Evolutionary conservation across 2,888 invertebrate genomes (phyloP).

Genomic region (Trichogramma evanescens): DNA sequence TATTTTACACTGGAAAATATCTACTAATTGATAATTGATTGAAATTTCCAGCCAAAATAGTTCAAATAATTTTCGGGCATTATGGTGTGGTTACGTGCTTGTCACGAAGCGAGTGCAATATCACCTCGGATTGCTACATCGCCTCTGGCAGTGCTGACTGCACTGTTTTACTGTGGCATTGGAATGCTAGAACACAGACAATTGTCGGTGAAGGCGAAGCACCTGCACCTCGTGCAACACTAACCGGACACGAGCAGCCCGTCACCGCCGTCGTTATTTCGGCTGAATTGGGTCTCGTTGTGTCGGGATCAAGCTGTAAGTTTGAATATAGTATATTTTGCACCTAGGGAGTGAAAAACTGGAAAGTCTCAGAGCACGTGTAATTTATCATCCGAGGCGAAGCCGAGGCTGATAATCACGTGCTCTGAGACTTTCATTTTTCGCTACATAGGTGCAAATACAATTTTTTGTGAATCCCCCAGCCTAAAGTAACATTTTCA

Average conservation of each 20-base stretch:
- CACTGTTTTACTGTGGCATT: slow-evolving; percentile 97
- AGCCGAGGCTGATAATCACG: no score
- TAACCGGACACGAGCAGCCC: slow-evolving; percentile 96
- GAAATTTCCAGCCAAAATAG: slow-evolving; percentile 74
- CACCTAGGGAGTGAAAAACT: neutral
- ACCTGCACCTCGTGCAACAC: slow-evolving; percentile 91
- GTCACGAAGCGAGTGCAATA: slow-evolving; percentile 95
- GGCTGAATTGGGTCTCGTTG: slow-evolving; percentile 94
- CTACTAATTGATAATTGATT: neutral
- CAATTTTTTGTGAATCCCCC: no score
- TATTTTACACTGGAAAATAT: neutral
- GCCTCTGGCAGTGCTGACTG: slow-evolving; percentile 98
- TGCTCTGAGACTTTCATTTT: no score
- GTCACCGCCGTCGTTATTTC: slow-evolving; percentile 94
- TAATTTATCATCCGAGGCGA: no score
- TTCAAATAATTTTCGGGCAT: slow-evolving; percentile 98
- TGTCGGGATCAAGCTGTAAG: slow-evolving; percentile 79
- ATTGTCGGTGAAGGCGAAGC: slow-evolving; percentile 95
- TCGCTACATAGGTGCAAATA: no score
- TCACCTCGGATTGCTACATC: slow-evolving; percentile 98
- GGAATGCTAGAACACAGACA: slow-evolving; percentile 94
- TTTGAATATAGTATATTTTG: slow-evolving; percentile 9
- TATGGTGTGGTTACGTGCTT: slow-evolving; percentile 98
- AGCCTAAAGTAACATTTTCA: no score
- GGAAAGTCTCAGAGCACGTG: no score